These are phyloP conservation scores for Muscina levida DNA, from an alignment of 2,888 invertebrate species.

Conservation along the genomic window DNA sequence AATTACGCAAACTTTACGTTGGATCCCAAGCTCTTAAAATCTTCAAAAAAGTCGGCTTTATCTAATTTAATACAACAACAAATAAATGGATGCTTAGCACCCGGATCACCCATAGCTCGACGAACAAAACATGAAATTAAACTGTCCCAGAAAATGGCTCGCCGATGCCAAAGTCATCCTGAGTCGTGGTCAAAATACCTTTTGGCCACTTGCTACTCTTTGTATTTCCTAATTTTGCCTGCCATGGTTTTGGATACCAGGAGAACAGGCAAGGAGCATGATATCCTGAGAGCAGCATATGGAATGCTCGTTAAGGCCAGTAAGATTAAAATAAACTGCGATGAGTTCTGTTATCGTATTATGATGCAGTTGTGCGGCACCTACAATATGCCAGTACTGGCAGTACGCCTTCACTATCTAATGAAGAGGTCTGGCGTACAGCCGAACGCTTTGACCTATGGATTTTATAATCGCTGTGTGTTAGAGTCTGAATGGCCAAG, in stretches of 20 bases:
- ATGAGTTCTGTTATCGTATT: slow-evolving; percentile 98
- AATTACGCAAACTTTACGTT: slow-evolving; percentile 84
- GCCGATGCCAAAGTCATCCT: slow-evolving; percentile 84
- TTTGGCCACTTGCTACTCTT: slow-evolving; percentile 92
- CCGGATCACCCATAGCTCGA: slow-evolving; percentile 94
- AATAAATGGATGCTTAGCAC: slow-evolving; percentile 80
- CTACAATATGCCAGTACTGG: slow-evolving; percentile 95
- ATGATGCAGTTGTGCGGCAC: slow-evolving; percentile 99
- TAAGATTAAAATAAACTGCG: slow-evolving; percentile 90
- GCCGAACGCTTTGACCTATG: slow-evolving; percentile 98
- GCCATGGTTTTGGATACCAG: slow-evolving; percentile 87
- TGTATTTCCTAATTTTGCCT: slow-evolving; percentile 98
- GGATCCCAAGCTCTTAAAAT: slow-evolving; percentile 82
- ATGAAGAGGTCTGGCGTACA: slow-evolving; percentile 96
- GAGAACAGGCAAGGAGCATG: slow-evolving; percentile 87
- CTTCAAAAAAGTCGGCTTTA: slow-evolving; percentile 74
- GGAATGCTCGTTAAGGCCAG: slow-evolving; percentile 94
- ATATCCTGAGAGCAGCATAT: slow-evolving; percentile 89
- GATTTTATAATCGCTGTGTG: slow-evolving; percentile 90
- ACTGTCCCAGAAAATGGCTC: slow-evolving; percentile 88
- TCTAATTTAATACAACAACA: slow-evolving; percentile 77
- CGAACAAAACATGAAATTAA: slow-evolving; percentile 97
- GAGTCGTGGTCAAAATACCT: slow-evolving; percentile 96
- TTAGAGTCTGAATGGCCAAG: slow-evolving; percentile 97
- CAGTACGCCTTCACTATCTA: slow-evolving; percentile 93